These are phyloP conservation scores for Apis cerana DNA, from an alignment of 1,140 invertebrate species.

Conservation along the genomic window DNA sequence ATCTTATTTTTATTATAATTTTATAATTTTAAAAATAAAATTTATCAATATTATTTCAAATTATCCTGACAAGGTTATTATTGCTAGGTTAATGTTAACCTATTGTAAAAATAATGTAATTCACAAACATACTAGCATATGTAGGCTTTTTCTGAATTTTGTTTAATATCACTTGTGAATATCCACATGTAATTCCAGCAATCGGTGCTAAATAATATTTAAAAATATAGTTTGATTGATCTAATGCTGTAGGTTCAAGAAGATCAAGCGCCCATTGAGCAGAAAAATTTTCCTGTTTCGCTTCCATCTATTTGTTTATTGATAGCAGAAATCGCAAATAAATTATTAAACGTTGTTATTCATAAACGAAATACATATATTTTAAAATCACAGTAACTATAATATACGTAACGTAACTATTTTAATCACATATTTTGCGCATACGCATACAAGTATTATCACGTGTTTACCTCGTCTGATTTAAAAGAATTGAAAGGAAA, in stretches of 20 bases:
- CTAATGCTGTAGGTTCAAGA: conserved; percentile 28
- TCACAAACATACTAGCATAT: background rate
- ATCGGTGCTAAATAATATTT: background rate
- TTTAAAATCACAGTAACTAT: too few species aligned
- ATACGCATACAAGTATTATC: background rate
- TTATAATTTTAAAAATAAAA: background rate
- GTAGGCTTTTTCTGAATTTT: rapidly evolving
- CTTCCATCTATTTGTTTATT: background rate
- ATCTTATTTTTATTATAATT: background rate
- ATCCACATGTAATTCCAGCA: rapidly evolving
- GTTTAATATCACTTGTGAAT: rapidly evolving
- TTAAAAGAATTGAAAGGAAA: too few species aligned
- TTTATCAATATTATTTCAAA: background rate
- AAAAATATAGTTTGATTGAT: background rate
- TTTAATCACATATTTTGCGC: background rate
- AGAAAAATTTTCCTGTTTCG: conserved; percentile 45
- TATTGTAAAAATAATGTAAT: background rate
- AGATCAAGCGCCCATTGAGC: conserved; percentile 74
- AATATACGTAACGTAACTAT: background rate
- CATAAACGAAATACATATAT: background rate
- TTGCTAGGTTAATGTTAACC: background rate
- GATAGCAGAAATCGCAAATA: background rate
- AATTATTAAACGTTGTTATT: background rate
- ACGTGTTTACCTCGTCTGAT: background rate
- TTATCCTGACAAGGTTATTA: background rate